Evolutionary conservation across 2,888 invertebrate genomes (phyloP).

Genomic region (Apodemia mormo): DNA sequence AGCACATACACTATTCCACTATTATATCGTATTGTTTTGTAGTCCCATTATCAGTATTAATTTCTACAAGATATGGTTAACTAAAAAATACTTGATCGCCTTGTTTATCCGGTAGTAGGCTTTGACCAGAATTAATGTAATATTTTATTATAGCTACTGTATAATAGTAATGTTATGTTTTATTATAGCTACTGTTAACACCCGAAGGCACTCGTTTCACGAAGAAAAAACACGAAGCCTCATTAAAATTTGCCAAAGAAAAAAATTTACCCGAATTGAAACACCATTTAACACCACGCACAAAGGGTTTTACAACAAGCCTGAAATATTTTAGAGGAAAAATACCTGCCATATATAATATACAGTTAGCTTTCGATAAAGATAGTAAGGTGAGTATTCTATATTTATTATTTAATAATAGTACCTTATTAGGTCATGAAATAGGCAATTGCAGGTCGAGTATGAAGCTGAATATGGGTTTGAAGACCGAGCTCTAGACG

Average conservation of each 20-base stretch:
- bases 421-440: no score
- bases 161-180: neutral
- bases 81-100: no score
- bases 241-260: slow-evolving; percentile 92
- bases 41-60: no score
- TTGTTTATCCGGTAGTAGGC: no score
- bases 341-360: slow-evolving; percentile 92
- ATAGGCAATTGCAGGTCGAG: no score
- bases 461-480: no score
- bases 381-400: slow-evolving; percentile 74
- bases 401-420: neutral
- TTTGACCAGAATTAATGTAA: neutral
- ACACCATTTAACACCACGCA: slow-evolving; percentile 95
- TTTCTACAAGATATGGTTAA: no score
- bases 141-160: slow-evolving; percentile 83
- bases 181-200: slow-evolving; percentile 89
- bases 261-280: slow-evolving; percentile 92
- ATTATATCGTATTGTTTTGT: no score
- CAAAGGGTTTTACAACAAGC: slow-evolving; percentile 96
- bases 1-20: no score
- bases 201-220: slow-evolving; percentile 98
- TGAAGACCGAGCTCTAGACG: no score
- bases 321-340: slow-evolving; percentile 90
- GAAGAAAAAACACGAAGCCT: slow-evolving; percentile 91
- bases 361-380: slow-evolving; percentile 87